Evolutionary conservation across 2,888 invertebrate species (phyloP), one percentile per base, ranked within the genome.

Genomic region (Dorcus hopei): DNA sequence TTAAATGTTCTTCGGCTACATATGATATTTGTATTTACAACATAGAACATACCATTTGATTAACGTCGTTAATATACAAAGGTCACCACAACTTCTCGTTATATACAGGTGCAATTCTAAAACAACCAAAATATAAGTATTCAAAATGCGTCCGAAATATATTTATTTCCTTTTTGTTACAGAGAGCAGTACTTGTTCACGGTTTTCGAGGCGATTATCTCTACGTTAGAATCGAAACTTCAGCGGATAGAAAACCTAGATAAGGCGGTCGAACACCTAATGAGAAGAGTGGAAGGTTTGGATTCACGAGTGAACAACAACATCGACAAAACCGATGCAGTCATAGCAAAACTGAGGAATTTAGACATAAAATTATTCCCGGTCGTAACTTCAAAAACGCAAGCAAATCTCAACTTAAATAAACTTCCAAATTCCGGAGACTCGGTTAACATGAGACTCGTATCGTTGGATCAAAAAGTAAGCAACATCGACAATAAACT

Each of bases 171-270:
- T 59, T 58, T 61, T 51, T 54, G 57, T 63, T 86, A 62, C 88
- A 93, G 93, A 79, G 93, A 93, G 78, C 91, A 92, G 77, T 92
- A 93, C 77, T 84, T 93, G 63, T 89, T 92, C 80, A 91, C 91
- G 76, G 90, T 94, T 55, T 93, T 94, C 80, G 93, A 93, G 79
- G 91, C 92, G 54, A 92, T 95, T 67, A 92, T 93, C 59, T 91
- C 92, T 68, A 93, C 93, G 26, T 79, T 93, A 68, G 93, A 94
- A 77, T 90, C 91, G 4, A 93, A 93, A 80, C 81, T 94, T 9
- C 91, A 93, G 75, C 83, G 93, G 67, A 92, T 94, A 73, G 93
- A 93, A 73, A 93, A 92, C 75, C 79, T 93, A 57, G 93, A 94
- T 77, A 90, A 91, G 77, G 92, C 93, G 0, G 91, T 93, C 2